Percentiles rank a stretch among this genome's conserved stretches.
These are phyloP conservation scores for Oryzias sinensis DNA, from an alignment of 2,797 vertebrate genomes.

Conservation along the genomic window DNA sequence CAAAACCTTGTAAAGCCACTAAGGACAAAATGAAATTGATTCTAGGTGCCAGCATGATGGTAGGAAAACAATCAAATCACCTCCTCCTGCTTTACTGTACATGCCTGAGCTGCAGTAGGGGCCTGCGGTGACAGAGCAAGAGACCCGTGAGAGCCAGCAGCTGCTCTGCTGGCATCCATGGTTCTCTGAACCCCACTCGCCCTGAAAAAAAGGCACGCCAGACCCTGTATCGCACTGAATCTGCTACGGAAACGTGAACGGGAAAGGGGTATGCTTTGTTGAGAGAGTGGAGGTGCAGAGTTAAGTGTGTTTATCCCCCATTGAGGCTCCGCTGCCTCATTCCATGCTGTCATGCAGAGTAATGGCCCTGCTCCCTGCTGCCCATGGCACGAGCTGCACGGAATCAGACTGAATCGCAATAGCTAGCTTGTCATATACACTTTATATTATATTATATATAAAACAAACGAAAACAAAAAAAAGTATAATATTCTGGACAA, in stretches of 20 bases:
- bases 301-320: constrained; percentile 59
- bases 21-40: constrained; percentile 59
- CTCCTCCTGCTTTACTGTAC: constrained; percentile 35
- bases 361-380: constrained; percentile 62
- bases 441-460: too few species aligned
- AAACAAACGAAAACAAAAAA: too few species aligned
- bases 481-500: too few species aligned
- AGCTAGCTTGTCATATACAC: constrained; percentile 8
- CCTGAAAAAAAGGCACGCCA: constrained; percentile 41
- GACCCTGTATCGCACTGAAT: constrained; percentile 43
- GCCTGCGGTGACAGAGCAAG: constrained; percentile 46
- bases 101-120: constrained; percentile 33
- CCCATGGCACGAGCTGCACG: constrained; percentile 53
- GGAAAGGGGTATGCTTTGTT: constrained; percentile 31
- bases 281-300: constrained; percentile 41
- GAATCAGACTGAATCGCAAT: constrained; percentile 43
- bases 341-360: constrained; percentile 65
- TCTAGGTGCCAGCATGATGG: constrained; percentile 44
- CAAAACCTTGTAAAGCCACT: constrained; percentile 45
- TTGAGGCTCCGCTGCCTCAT: constrained; percentile 55
- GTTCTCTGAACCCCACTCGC: constrained; percentile 37
- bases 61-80: constrained; percentile 45
- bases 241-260: constrained; percentile 47
- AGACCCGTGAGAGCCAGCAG: constrained; percentile 29
- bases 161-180: constrained; percentile 35